Evolutionary conservation across 2,888 invertebrate species (phyloP), one percentile per base, ranked within the genome.

Genomic region (Baronia brevicornis): DNA sequence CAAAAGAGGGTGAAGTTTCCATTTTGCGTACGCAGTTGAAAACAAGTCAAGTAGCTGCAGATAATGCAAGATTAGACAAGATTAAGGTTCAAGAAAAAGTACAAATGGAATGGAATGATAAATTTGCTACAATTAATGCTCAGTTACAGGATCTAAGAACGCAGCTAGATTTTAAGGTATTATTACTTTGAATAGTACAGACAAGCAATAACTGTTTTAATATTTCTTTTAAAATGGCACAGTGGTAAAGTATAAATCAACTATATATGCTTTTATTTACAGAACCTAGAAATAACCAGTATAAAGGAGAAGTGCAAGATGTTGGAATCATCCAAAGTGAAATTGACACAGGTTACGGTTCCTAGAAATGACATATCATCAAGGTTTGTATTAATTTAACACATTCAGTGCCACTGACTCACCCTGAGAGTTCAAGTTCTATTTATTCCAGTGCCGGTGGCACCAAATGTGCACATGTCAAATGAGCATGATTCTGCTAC

Each of bases 251-350:
- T 7, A 25, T 3, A n/a, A 17, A 6, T 10, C 6, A 11, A n/a
- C 3, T 13, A 19, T 30, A 18, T 24, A 8, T 24, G 11, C 19
- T 5, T 20, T 24, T 12, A 20, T 3, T 74, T 85, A 34, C 65
- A 87, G 86, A 85, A 86, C 60, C 55, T 88, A 15, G 87, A 88
- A 70, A 84, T 88, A 51, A 78, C 82, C 30, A 87, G 86, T 46
- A 56, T 85, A 23, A 88, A 87, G 48, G 87, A 87, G 44, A 85
- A 82, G 53, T 82, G 78, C 39, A 74, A 71, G 41, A 68, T 74
- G 50, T 48, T 84, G 29, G 82, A 84, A 43, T 78, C 78, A 4
- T 60, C 58, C 5, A 84, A 79, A 60, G 56, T 84, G 2, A 84
- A 62, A 44, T 39, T 84, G 29, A 78, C 74, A 6, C 80, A 80